Percentiles rank a stretch among this genome's conserved stretches.
Conservation (phyloP, 2,888 invertebrate genomes). For the Cyclophora punctaria region DNA sequence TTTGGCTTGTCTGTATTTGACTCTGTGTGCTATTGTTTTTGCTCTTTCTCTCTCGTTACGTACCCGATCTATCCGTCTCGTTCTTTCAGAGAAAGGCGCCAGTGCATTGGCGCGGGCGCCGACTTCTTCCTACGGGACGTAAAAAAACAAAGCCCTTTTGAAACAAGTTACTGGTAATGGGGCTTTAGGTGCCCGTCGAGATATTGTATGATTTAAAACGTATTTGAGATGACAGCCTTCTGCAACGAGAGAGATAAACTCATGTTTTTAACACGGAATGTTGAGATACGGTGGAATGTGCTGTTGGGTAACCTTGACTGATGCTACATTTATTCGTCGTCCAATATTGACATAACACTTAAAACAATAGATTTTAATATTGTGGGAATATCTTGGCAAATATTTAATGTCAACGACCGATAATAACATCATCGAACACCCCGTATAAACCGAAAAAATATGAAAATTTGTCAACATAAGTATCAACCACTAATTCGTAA, state of each 20-base stretch:
- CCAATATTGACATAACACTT: too few relatives aligned
- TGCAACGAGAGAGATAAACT: constrained; percentile 22
- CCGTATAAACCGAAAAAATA: too few relatives aligned
- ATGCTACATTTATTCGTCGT: constrained; percentile 13
- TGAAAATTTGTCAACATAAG: too few relatives aligned
- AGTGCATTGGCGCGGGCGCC: constrained; percentile 63
- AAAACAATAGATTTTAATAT: too few relatives aligned
- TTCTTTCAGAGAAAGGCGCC: constrained; percentile 66
- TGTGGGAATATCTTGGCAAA: too few relatives aligned
- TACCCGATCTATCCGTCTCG: constrained; percentile 29
- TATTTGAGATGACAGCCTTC: constrained; percentile 36
- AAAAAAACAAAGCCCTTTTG: constrained; percentile 66
- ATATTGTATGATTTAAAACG: constrained; percentile 55
- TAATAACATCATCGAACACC: too few relatives aligned
- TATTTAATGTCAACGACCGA: too few relatives aligned
- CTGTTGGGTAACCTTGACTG: constrained; percentile 15
- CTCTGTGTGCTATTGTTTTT: constrained; percentile 58
- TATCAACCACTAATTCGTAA: too few relatives aligned
- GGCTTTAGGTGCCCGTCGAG: constrained; percentile 59
- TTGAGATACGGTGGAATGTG: constrained; percentile 5
- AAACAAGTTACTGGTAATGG: constrained; percentile 65
- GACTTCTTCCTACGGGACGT: constrained; percentile 65
- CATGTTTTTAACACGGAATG: constrained; percentile 24
- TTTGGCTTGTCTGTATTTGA: constrained; percentile 52
- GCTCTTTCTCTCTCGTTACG: constrained; percentile 37